Percentiles rank a stretch among this genome's conserved stretches.
Conservation (phyloP, 2,888 invertebrate genomes). For the Lasioglossum leucozonium region DNA sequence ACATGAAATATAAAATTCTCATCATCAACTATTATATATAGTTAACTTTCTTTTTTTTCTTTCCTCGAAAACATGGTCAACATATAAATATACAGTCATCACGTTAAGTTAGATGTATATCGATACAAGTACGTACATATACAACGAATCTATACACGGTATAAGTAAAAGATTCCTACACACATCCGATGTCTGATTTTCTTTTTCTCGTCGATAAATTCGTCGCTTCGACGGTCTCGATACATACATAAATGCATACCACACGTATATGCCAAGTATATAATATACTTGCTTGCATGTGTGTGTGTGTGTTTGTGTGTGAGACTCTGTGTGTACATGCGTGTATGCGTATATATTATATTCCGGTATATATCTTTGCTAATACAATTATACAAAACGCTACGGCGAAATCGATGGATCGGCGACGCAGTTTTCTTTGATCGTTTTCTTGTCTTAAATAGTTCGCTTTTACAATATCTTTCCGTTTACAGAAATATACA, state of each 20-base stretch:
- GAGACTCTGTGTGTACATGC: neutral
- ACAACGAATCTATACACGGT: constrained; percentile 74
- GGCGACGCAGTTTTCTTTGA: constrained; percentile 23
- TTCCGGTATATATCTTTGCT: constrained; percentile 60
- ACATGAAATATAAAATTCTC: constrained; percentile 84
- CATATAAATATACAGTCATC: constrained; percentile 83
- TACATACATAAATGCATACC: constrained; percentile 70
- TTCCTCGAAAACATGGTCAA: constrained; percentile 76
- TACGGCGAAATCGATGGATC: constrained; percentile 30
- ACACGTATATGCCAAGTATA: constrained; percentile 65
- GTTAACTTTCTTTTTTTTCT: constrained; percentile 63
- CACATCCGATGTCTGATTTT: constrained; percentile 28
- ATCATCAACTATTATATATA: constrained; percentile 81
- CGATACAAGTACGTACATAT: constrained; percentile 62
- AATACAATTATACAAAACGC: constrained; percentile 77
- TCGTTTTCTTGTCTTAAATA: neutral
- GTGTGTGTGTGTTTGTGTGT: neutral
- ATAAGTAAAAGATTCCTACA: constrained; percentile 62
- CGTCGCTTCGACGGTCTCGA: constrained; percentile 60
- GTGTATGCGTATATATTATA: constrained; percentile 38
- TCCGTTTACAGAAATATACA: constrained; percentile 41
- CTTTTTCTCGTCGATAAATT: neutral
- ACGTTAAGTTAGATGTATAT: constrained; percentile 74
- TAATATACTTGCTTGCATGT: constrained; percentile 19
- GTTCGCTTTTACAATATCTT: constrained; percentile 23